Base-by-base conservation (phyloP, 2,113 vertebrate species). In the Corvus hawaiiensis region DNA sequence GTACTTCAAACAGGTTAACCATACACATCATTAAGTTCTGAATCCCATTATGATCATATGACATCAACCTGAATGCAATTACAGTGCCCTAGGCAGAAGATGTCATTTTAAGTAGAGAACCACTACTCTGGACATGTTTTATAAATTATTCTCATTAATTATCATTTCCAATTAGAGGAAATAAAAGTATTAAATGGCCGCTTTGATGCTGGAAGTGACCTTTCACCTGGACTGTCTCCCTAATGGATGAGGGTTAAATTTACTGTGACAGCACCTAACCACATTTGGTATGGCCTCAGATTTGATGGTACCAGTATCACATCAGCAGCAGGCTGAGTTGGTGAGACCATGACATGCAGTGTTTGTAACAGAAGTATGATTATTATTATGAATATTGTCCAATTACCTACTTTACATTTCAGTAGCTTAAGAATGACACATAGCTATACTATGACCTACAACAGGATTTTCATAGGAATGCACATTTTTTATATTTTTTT, bases 221-320 rank as follows among this genome's bases (percentile, higher is more conserved):
- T 98, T 97, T 96, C 97, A 93, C 97, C 97, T 59, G 22, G 77
- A 96, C 93, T 93, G 80, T 82, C 90, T 87, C 92, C 97, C 95
- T 98, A 98, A 98, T 96, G 85, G 96, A 98, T 97, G 97, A 98
- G 95, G 97, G 96, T 97, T 97, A 98, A 98, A 98, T 98, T 97
- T 96, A 96, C 96, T 97, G 97, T 98, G 98, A 98, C 98, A 98
- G 98, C 90, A 90, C 92, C 97, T 98, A 98, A 98, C 98, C 97
- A 97, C 94, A 96, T 98, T 97, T 84, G 94, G 94, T 95, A 84
- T 71, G 94, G 96, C 93, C 92, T 68, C n/a, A 55, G 84, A 95
- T 96, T 94, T 94, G 90, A 95, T 49, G 81, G 90, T 7, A 41
- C 88, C 20, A 27, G 64, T 68, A 89, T 90, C 91, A 93, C 81